Base-by-base conservation (phyloP, 2,113 vertebrate species). In the Neopipo cinnamomea region DNA sequence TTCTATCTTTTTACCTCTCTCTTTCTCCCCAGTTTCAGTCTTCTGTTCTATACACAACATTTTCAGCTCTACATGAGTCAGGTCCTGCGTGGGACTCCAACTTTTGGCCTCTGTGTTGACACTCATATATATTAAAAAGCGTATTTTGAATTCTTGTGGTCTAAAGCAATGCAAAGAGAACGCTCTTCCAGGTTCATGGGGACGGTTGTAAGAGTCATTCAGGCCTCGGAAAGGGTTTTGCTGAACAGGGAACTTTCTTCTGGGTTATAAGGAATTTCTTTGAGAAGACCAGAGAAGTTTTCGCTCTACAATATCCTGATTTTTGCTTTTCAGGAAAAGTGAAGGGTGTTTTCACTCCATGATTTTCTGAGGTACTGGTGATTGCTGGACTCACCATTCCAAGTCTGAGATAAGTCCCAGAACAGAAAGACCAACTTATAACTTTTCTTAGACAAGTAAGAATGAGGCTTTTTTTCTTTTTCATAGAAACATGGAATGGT, bases 351-450 rank as follows among this genome's bases (percentile, higher is more conserved):
- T 79, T 50, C 49, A 74, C 17, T 70, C 30, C 19, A 37, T 0
- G 1, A n/a, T 11, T 76, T 59, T 65, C 63, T 59, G 37, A 71
- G 19, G 22, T 37, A 47, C n/a, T 2, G 1, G 9, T 1, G 0
- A n/a, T 41, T 55, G 18, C 59, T 47, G n/a, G 25, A n/a, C 8
- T 88, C 31, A 23, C 9, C 8, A 9, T 55, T 56, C 14, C 33
- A 71, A 49, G 17, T 11, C 39, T 55, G 35, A 81, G 63, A 80
- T 4, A 19, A 61, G 52, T 11, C 35, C n/a, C 27, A 65, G 55
- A 70, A 12, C 46, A 58, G 25, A 59, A 67, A 12, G 31, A 53
- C 27, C 10, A 84, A 52, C 14, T 44, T 33, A 19, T 1, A 62
- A 4, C 14, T 73, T 47, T 46, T 8, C 30, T 52, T 16, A 47